Base-by-base conservation (phyloP, 1,140 invertebrate species). In the Chrysopa pallens region DNA sequence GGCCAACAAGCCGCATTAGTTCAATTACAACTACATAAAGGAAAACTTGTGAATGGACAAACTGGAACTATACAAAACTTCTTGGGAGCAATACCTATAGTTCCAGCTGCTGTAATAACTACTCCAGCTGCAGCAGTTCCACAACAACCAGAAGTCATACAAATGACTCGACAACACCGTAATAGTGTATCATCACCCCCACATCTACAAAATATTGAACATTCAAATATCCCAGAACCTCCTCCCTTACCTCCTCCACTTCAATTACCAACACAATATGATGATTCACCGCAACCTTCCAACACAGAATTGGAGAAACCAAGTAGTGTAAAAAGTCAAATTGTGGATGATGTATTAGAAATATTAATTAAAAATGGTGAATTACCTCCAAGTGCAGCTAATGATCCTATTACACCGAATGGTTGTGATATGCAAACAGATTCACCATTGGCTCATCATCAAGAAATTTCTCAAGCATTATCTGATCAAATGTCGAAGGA, bases 291-390 rank as follows among this genome's bases (percentile, higher is more conserved):
- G 59, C 42, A 54, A 40, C 47, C 49, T 48, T 46, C 46, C 42
- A 46, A 45, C 13, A 48, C 48, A 11, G 8, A 11, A 46, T 51
- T 47, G 35, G 64, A 61, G 40, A 75, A 75, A 45, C 17, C 17
- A 23, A 68, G 54, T 42, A 67, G 69, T 48, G 64, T 83, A 11
- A 85, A 86, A 52, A 81, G 80, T 56, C 86, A 93, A 59, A 83
- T 84, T 31, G 84, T 95, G 44, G 90, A 93, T 56, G 90, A 95
- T 62, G 89, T 95, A 0, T 60, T 96, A n/a, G 89, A 94, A 55
- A 93, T 95, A 51, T 67, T 95, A 1, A 92, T 94, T 13, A 82
- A 90, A 58, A 90, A 89, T 59, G 90, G 90, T 36, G 90, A 94
- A 56, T 56, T 94, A 13, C 86, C 88, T 1, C 76, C 88, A 2